Percentiles rank a stretch among this genome's conserved stretches.
These are phyloP conservation scores for Limonius californicus DNA, from an alignment of 1,140 invertebrate genomes.

Conservation along the genomic window DNA sequence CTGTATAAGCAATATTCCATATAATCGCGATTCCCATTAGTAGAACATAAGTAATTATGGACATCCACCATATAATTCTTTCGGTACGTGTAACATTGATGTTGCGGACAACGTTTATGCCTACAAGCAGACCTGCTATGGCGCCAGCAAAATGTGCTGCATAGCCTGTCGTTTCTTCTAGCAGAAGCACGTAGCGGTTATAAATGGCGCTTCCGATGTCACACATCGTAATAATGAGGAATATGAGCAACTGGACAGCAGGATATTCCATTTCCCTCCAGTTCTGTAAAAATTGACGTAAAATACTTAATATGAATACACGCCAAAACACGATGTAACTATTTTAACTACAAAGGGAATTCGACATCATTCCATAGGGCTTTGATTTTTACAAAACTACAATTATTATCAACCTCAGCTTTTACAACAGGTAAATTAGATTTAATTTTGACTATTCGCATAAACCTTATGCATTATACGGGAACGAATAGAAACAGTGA, in stretches of 20 bases:
- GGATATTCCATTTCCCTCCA: slow-evolving; percentile 89
- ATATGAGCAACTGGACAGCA: slow-evolving; percentile 69
- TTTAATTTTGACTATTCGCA: too few species aligned
- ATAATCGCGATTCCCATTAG: slow-evolving; percentile 59
- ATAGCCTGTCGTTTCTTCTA: slow-evolving; percentile 71
- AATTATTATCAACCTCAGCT: too few species aligned
- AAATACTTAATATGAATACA: not conserved
- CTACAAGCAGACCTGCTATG: slow-evolving; percentile 74
- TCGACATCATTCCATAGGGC: too few species aligned
- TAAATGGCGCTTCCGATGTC: slow-evolving; percentile 82
- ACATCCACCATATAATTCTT: slow-evolving; percentile 77
- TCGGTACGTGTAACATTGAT: too few species aligned
- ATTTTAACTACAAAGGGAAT: slow-evolving; percentile 38
- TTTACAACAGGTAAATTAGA: too few species aligned
- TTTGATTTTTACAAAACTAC: too few species aligned
- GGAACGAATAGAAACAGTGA: too few species aligned
- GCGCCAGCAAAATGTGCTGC: slow-evolving; percentile 84
- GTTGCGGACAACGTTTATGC: slow-evolving; percentile 83
- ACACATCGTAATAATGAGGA: slow-evolving; percentile 64
- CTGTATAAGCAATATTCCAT: too few species aligned
- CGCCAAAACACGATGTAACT: too few species aligned
- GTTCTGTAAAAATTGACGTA: slow-evolving; percentile 59
- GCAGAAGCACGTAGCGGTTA: slow-evolving; percentile 62
- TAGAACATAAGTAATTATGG: slow-evolving; percentile 66
- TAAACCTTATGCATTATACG: too few species aligned